phyloP scores from a whole-genome alignment of 2,888 invertebrate genomes.

The Xylota segnis region DNA sequence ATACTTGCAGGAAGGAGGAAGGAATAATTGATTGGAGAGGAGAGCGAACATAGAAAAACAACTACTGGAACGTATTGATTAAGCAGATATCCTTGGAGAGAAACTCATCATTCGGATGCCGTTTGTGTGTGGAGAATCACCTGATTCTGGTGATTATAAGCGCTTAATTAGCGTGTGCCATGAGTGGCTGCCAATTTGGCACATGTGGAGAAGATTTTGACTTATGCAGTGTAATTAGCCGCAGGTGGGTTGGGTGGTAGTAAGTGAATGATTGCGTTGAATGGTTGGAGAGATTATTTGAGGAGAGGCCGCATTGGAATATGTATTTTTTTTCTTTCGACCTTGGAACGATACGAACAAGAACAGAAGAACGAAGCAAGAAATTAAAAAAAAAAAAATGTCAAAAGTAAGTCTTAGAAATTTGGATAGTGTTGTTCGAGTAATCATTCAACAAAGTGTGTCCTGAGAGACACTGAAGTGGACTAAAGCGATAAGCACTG shows the following conservation, averaged over 20 bases:
- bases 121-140: constrained; percentile 32
- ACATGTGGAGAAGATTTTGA: constrained; percentile 63
- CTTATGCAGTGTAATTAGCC: constrained; percentile 58
- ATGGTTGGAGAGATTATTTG: background rate
- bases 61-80: constrained; percentile 52
- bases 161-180: constrained; percentile 66
- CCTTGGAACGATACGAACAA: no score
- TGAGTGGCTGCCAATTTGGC: constrained; percentile 53
- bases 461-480: no score
- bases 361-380: no score
- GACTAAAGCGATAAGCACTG: no score
- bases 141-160: constrained; percentile 66
- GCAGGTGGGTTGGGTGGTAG: background rate
- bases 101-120: constrained; percentile 57
- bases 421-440: no score
- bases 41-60: constrained; percentile 21
- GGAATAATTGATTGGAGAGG: constrained; percentile 69
- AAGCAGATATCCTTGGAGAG: constrained; percentile 71
- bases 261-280: background rate
- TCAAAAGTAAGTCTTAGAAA: no score
- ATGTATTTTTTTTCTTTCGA: no score
- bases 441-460: no score
- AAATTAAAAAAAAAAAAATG: no score
- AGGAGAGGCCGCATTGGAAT: background rate
- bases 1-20: background rate